Base-by-base conservation (phyloP, 1,140 invertebrate genomes). In the Neuroterus valhalla region DNA sequence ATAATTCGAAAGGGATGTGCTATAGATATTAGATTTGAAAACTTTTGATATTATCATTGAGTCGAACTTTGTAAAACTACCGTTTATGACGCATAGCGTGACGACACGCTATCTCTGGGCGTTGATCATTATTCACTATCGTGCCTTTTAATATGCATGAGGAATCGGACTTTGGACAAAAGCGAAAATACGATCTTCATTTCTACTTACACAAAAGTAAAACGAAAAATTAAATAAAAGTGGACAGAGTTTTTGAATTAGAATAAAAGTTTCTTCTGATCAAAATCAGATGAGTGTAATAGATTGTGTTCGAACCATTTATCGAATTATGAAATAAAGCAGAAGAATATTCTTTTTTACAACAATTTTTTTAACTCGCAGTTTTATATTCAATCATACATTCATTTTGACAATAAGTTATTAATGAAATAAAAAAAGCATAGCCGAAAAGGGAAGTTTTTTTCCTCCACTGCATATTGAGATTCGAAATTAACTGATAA, bases 41-140 rank as follows among this genome's bases (percentile, higher is more conserved):
- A 4, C 31, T 31, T 6, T 31, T 2, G 23, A 62, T 62, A 3
- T 14, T 12, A 62, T 62, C 31, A 26, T 26, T 4, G 31, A 31
- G 55, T 62, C 23, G 55, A 62, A 62, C 23, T 62, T 62, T 14
- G 55, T 31, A 23, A 62, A 62, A 62, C 31, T 62, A 62, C 26
- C 55, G 31, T 62, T 62, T 62, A 62, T 62, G 55, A 62, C 21
- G 55, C 55, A 62, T 62, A 62, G 55, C 55, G 23, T 62, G 55
- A 38, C 55, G 55, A 62, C 55, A 23, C 55, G 31, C 31, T 62
- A 62, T 62, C 26, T 62, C 55, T 62, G 26, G 55, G 55, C 55
- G 55, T 62, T 62, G 55, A 62, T 62, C 55, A 62, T 26, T 62
- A 62, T 62, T 62, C 55, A 62, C 55, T 62, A 62, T 62, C 55